Base-by-base conservation (phyloP, 1,140 invertebrate genomes). In the Grapholita molesta region DNA sequence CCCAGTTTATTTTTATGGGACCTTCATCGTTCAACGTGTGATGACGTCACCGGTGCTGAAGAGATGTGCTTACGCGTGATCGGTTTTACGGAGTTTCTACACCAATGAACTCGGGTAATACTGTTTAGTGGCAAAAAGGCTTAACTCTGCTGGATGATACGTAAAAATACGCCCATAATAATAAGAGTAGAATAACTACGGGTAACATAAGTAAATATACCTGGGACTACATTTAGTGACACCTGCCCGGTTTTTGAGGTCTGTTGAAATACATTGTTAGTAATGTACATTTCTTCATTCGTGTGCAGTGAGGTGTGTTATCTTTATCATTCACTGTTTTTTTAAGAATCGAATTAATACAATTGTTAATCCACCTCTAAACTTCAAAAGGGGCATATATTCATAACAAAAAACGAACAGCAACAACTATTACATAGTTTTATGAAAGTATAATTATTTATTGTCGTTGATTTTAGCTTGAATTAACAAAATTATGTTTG, bases 11-110 rank as follows among this genome's bases (percentile, higher is more conserved):
- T 61, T 57, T 61, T 61, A 61, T 30, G 55, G 55, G 11, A 25
- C 24, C 3, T 57, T 25, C 53, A 57, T 6, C 55, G 55, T 28
- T 61, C 53, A 7, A 23, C 24, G 55, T 48, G 8, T 57, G 28
- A 28, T 70, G 73, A 72, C 67, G 71, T 71, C 72, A 72, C 15
- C 21, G 35, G 42, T 32, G 11, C 66, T 71, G 52, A 73, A 74
- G 70, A 71, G 71, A 71, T 72, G 71, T 71, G 71, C 72, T 72
- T 66, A 70, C 71, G 69, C 74, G 66, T 73, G 77, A 76, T 79
- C 70, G 74, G 70, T 74, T 76, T 69, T 69, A 74, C 70, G 61
- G 32, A 74, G 72, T 71, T 79, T 74, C 74, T 74, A 67, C 32
- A 35, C 64, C 72, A 79, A 24, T 32, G 67, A 67, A 74, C 70